Conservation (phyloP, 2,113 vertebrate species). For the Neopipo cinnamomea region DNA sequence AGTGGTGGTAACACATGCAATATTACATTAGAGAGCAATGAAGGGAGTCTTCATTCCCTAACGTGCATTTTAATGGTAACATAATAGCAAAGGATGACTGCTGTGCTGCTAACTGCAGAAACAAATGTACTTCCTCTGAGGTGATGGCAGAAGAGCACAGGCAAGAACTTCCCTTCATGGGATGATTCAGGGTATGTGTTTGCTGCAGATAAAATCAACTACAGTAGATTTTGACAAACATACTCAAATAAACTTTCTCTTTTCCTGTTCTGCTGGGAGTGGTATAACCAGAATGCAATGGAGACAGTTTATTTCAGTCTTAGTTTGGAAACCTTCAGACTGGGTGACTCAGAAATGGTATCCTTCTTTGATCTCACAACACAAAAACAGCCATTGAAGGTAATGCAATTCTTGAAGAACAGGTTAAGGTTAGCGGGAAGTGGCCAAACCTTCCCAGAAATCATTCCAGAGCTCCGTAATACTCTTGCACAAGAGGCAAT, state of each 20-base stretch:
- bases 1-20: not conserved
- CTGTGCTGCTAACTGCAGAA: not conserved
- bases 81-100: not conserved
- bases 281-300: not conserved
- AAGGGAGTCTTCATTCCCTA: not conserved
- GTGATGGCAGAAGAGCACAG: not conserved
- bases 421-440: not conserved
- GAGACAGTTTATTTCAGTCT: not conserved
- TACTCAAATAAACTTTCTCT: not conserved
- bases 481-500: slow-evolving; percentile 18
- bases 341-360: not conserved
- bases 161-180: not conserved
- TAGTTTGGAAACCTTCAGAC: not conserved
- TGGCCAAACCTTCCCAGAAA: slow-evolving; percentile 16
- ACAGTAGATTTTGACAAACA: not conserved
- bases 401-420: not conserved
- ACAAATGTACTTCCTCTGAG: not conserved
- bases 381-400: not conserved
- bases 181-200: not conserved
- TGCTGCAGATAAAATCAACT: not conserved
- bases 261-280: not conserved
- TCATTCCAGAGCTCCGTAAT: not conserved
- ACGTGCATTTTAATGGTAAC: not conserved
- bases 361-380: not conserved
- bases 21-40: not conserved